phyloP scores from a whole-genome alignment of 2,113 vertebrate species.

The Oxygymnocypris stewartii region DNA sequence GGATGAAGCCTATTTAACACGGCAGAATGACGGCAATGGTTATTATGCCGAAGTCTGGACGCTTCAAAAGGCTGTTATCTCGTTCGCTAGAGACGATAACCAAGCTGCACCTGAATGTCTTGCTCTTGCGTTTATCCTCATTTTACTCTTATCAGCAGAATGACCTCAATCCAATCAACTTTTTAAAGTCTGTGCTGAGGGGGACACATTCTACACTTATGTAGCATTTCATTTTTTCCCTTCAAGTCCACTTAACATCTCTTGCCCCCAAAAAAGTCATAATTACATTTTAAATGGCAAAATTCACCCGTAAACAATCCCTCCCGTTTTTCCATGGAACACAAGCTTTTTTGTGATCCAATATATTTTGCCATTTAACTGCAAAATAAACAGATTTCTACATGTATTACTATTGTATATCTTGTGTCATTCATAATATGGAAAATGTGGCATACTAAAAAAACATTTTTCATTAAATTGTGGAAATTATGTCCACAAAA shows the following conservation, averaged over 20 bases:
- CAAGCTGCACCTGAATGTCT: conserved; percentile 22
- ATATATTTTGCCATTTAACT: background rate
- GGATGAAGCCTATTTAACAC: conserved; percentile 42
- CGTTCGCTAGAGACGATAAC: conserved; percentile 14
- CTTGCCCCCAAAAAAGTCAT: background rate
- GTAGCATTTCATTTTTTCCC: background rate
- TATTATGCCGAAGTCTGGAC: conserved; percentile 11
- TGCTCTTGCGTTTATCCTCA: background rate
- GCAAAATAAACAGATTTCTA: background rate
- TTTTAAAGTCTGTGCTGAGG: background rate
- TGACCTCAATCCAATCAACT: conserved; percentile 30
- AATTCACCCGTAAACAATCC: background rate
- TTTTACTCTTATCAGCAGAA: conserved; percentile 25
- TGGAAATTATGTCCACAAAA: background rate
- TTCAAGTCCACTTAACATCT: background rate
- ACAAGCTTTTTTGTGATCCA: background rate
- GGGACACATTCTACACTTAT: background rate
- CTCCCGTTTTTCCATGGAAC: background rate
- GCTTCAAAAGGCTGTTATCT: conserved; percentile 23
- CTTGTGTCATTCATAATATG: background rate
- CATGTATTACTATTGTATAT: background rate
- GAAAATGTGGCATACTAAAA: background rate
- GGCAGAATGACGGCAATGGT: conserved; percentile 10
- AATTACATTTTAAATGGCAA: background rate
- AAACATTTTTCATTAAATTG: background rate